Percentiles rank a stretch among this genome's conserved stretches.
phyloP scores from a whole-genome alignment of 2,888 invertebrate species.

The Notodonta dromedarius region DNA sequence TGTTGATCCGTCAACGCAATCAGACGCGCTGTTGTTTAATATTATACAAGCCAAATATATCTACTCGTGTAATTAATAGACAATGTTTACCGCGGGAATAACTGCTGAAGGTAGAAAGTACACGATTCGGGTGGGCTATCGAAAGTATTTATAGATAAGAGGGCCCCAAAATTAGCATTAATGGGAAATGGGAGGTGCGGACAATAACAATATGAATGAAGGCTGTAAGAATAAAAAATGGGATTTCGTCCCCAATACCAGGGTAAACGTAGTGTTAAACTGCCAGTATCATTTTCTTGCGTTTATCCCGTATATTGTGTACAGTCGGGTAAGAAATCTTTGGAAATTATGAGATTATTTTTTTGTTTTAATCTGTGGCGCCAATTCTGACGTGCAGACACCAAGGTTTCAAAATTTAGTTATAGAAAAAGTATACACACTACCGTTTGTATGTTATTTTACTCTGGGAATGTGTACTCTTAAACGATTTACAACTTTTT shows the following conservation, averaged over 20 bases:
- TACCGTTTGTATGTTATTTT: no score
- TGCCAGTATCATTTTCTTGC: constrained; percentile 46
- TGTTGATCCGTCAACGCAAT: background rate
- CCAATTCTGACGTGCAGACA: no score
- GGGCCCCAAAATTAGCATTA: constrained; percentile 38
- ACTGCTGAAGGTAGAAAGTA: background rate
- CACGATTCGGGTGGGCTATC: background rate
- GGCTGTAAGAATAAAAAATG: constrained; percentile 72
- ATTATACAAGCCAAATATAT: no score
- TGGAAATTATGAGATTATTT: background rate
- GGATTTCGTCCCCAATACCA: constrained; percentile 75
- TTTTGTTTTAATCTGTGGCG: background rate
- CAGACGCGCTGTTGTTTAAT: no score
- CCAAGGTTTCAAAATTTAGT: no score
- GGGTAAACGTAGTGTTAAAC: constrained; percentile 74
- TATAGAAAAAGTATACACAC: no score
- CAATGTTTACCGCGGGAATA: constrained; percentile 2
- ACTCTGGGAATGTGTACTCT: no score
- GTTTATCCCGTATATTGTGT: constrained; percentile 15
- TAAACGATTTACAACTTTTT: no score
- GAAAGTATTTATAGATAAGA: constrained; percentile 12
- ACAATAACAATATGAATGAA: constrained; percentile 77
- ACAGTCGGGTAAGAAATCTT: constrained; percentile 8
- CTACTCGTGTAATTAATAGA: background rate
- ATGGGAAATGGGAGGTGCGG: constrained; percentile 58